Conservation (phyloP, 2,888 invertebrate species). For the Lasioglossum calceatum region DNA sequence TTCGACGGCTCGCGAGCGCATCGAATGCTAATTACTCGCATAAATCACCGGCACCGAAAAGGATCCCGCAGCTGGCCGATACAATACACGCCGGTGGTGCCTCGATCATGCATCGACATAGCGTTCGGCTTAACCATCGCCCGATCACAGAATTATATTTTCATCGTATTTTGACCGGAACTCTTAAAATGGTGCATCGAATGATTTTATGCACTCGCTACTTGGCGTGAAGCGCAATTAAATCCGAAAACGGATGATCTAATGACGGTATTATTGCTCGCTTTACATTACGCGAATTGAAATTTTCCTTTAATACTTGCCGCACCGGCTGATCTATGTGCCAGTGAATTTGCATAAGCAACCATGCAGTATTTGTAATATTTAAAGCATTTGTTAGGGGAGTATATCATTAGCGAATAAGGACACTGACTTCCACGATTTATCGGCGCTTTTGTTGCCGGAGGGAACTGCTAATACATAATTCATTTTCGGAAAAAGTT, state of each 20-base stretch:
- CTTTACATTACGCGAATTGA: conserved; percentile 3
- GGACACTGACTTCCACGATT: not conserved
- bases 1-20: not conserved
- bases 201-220: not conserved
- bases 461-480: not conserved
- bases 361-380: not conserved
- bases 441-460: not conserved
- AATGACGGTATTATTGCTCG: not conserved
- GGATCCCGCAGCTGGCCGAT: not conserved
- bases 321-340: not conserved
- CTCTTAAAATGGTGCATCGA: not conserved
- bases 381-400: not conserved
- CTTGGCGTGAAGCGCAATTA: not conserved
- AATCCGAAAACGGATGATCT: not conserved
- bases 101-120: not conserved
- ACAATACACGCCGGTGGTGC: not conserved
- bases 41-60: not conserved
- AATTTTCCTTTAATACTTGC: not conserved
- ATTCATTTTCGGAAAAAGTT: not conserved
- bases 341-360: conserved; percentile 1
- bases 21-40: not conserved
- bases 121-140: not conserved
- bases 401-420: not conserved
- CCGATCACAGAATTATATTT: not conserved
- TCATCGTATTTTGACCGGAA: not conserved